Evolutionary conservation across 2,797 vertebrate species (phyloP), one percentile per base, ranked within the genome.

Genomic region (Babyrousa celebensis): DNA sequence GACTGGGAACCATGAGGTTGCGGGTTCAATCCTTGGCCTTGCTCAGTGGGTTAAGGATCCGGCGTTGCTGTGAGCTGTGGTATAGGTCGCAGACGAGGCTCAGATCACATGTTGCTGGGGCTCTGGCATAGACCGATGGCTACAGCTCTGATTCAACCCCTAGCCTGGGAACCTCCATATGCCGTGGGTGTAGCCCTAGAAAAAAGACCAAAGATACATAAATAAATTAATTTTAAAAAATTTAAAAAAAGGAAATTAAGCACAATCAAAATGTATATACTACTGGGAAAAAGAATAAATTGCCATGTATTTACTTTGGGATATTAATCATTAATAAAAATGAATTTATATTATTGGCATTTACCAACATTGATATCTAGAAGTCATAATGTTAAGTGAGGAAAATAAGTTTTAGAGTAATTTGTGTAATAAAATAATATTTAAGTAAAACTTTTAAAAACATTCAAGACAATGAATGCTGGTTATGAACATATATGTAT

Each of bases 261-360:
- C n/a, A 84, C 6, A 58, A 85, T 4, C 8, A 7, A 36, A 36
- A 36, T 36, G 36, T 36, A 36, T 36, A 12, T 1, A 23, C 21
- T 62, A 78, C 75, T 20, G 20, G 27, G 17, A 36, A 32, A 75
- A 85, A 78, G 54, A 63, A 32, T 91, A 29, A 52, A 71, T 52
- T 58, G 18, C 23, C 18, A 12, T 58, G 14, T 83, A 23, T 9
- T 63, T 36, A 29, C 52, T 54, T 70, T 62, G 23, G 43, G 75
- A 79, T 85, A 56, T 78, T 62, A 27, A 25, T 85, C 23, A 75
- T 11, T 74, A 86, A 43, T 89, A 60, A 95, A 77, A 94, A 36
- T 52, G 9, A 93, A 63, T 85, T 6, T 11, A 36, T 1, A 15
- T 8, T 77, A 12, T 89, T 32, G 93, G 7, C 12, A 10, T 85